Percentiles rank a stretch among this genome's conserved stretches.
These are phyloP conservation scores for Micromys minutus DNA, from an alignment of 2,113 vertebrate genomes.

Conservation along the genomic window DNA sequence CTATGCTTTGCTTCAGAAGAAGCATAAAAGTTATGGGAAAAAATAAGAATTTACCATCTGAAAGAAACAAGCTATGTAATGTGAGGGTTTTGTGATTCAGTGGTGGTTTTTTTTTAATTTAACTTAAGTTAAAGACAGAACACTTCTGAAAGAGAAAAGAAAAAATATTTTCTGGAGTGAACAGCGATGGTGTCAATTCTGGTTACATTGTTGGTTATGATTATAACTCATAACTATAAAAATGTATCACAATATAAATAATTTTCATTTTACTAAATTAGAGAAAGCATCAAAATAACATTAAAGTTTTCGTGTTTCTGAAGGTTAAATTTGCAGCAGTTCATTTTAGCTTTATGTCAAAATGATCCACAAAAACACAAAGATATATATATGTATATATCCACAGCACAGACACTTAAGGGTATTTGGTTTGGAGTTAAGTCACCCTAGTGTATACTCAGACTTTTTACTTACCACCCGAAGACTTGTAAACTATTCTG, in stretches of 20 bases:
- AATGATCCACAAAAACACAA: slow-evolving; percentile 1
- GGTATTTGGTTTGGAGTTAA: background rate
- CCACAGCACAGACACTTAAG: background rate
- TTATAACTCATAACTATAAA: background rate
- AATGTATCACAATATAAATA: background rate
- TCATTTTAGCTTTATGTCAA: slow-evolving; percentile 10
- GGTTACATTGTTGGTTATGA: background rate
- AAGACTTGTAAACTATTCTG: background rate
- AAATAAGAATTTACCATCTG: too few species aligned
- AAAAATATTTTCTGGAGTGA: background rate
- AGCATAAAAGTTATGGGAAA: too few species aligned
- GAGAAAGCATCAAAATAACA: background rate
- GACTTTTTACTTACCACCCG: background rate
- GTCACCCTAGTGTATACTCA: background rate
- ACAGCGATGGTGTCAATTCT: background rate
- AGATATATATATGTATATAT: background rate
- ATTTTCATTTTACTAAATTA: background rate
- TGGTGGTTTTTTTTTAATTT: background rate
- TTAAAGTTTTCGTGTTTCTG: slow-evolving; percentile 12
- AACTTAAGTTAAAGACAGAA: background rate
- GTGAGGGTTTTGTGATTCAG: background rate
- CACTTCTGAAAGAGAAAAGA: background rate
- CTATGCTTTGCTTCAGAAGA: background rate
- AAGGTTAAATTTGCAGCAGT: background rate
- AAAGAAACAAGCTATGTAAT: background rate